Evolutionary conservation across 2,888 invertebrate species (phyloP).

Genomic region (Carterocephalus palaemon): DNA sequence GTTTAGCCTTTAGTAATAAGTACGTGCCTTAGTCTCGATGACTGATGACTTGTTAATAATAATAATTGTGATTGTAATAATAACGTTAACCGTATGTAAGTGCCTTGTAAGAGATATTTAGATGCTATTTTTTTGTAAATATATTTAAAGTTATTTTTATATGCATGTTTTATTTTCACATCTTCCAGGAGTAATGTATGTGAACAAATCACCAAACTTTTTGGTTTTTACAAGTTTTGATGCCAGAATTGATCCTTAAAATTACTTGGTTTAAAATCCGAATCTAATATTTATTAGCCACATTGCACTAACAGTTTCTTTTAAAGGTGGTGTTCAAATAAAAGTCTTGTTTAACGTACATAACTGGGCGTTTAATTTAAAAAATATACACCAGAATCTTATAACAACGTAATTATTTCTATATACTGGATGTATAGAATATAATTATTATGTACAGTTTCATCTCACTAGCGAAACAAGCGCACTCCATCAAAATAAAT

Average conservation of each 20-base stretch:
- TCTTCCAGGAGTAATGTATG: too few species aligned
- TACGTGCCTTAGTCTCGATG: slow-evolving; percentile 10
- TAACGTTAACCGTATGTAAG: slow-evolving; percentile 19
- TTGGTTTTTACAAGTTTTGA: too few species aligned
- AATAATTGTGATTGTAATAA: slow-evolving; percentile 18
- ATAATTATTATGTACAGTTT: slow-evolving; percentile 17
- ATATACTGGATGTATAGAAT: slow-evolving; percentile 16
- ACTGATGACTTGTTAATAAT: slow-evolving; percentile 3
- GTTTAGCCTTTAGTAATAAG: too few species aligned
- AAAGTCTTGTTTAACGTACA: slow-evolving; percentile 40
- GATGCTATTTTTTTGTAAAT: slow-evolving; percentile 61
- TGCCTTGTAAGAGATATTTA: slow-evolving; percentile 35
- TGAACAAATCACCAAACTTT: too few species aligned
- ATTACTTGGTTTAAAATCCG: too few species aligned
- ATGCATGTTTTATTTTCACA: slow-evolving; percentile 33
- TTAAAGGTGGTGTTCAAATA: slow-evolving; percentile 13
- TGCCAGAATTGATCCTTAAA: too few species aligned
- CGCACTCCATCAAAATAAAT: slow-evolving; percentile 8
- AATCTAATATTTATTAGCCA: too few species aligned
- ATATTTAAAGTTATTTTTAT: slow-evolving; percentile 44
- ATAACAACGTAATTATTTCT: slow-evolving; percentile 42
- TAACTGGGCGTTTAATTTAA: slow-evolving; percentile 60
- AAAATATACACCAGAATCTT: slow-evolving; percentile 67
- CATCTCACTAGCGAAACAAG: background rate
- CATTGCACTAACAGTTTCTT: too few species aligned